Evolutionary conservation across 2,797 vertebrate species (phyloP).

Genomic region (Megalops cyprinoides): DNA sequence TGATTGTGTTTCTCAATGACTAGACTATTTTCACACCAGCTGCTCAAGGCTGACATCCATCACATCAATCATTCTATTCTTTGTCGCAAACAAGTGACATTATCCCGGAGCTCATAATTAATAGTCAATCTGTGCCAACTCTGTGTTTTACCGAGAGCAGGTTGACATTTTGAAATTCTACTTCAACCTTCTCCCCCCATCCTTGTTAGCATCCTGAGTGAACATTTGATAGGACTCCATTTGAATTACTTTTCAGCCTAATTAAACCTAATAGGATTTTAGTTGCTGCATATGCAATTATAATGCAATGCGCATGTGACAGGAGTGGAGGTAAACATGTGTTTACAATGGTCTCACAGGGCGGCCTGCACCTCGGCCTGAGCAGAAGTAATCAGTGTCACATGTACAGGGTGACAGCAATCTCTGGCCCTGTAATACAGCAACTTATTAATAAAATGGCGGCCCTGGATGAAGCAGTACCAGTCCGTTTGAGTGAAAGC

Average conservation of each 20-base stretch:
- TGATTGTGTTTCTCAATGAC: neutral
- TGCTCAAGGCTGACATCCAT: too few relatives aligned
- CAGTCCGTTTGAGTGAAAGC: neutral
- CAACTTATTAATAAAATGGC: neutral
- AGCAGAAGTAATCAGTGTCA: neutral
- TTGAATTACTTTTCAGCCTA: neutral
- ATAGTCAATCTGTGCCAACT: neutral
- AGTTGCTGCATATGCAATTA: neutral
- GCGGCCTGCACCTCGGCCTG: too few relatives aligned
- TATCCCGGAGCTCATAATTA: neutral
- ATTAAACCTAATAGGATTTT: conserved; percentile 7
- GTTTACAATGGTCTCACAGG: neutral
- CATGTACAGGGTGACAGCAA: neutral
- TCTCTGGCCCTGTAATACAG: conserved; percentile 19
- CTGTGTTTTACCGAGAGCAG: neutral
- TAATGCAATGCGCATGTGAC: neutral
- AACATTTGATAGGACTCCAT: neutral
- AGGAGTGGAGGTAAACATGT: neutral
- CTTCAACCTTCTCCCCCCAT: neutral
- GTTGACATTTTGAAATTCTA: neutral
- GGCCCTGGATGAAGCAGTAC: neutral
- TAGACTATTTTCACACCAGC: neutral
- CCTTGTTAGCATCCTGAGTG: neutral
- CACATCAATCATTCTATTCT: too few relatives aligned
- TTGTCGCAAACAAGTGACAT: neutral